Evolutionary conservation across 37 sponge, comb jelly and placozoan genomes (phyloP), one percentile per base, ranked within the genome.

Genomic region (Geodia barretti): DNA sequence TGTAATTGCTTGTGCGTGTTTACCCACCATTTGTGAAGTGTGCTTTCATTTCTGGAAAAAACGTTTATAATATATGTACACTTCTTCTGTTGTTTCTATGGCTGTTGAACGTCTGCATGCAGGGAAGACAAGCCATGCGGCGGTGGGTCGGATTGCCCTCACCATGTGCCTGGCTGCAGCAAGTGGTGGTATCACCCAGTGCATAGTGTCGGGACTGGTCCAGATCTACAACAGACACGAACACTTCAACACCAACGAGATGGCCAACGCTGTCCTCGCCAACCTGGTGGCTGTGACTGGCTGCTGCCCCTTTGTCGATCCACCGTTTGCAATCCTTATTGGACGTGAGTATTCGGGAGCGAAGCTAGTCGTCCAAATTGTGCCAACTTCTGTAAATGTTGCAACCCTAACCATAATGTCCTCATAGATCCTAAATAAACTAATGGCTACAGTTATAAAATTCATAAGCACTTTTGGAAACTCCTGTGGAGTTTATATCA

Each of bases 221-320:
- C 94, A 93, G 77, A 78, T 92, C 20, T 92, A 92, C 79, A 92
- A 92, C 65, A 41, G 92, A 63, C 87, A 92, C 30, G 86, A 92
- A 34, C 83, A 73, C 9, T 92, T 79, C 70, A 94, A 94, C 64
- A 62, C 91, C 35, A 94, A 94, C 36, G 95, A 94, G 81, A 94
- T 94, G 69, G 95, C 95, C 76, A 94, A 94, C 63, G 88, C 78
- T 11, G 80, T 94, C 38, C 78, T 94, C 17, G 95, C 86, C 0
- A 79, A 68, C 32, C 82, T 94, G 60, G 95, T 94, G 70, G 91
- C 95, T 1, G 87, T 94, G 62, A 94, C 95, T 41, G 89, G 89
- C 9, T 90, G 91, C 67, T 94, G 95, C 68, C 85, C 91, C 7
- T 94, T 90, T 67, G 83, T 94, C 25, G 85, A 87, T 20, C 88